These are phyloP conservation scores for Mugil cephalus DNA, from an alignment of 2,113 vertebrate genomes.

Conservation along the genomic window DNA sequence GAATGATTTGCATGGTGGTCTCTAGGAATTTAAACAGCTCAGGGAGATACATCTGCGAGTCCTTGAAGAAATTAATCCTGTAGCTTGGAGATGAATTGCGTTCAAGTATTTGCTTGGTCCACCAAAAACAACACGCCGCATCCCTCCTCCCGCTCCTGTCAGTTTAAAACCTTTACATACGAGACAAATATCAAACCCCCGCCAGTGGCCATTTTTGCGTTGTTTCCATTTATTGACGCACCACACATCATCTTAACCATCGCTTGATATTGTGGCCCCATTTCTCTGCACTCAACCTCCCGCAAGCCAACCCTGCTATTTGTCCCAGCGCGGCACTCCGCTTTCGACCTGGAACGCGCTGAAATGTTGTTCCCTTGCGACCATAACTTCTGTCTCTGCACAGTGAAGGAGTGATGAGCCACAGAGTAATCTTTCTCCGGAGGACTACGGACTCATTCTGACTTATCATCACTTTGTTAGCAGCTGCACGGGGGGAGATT, in stretches of 20 bases:
- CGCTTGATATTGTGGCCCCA: not conserved
- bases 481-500: constrained; percentile 35
- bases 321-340: constrained; percentile 21
- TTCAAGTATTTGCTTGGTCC: constrained; percentile 34
- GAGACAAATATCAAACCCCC: not conserved
- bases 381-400: constrained; percentile 44
- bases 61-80: constrained; percentile 49
- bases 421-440: constrained; percentile 61
- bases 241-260: not conserved
- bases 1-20: constrained; percentile 53
- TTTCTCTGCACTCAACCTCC: constrained; percentile 28
- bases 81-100: constrained; percentile 40
- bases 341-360: constrained; percentile 52
- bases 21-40: constrained; percentile 46
- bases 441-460: constrained; percentile 56
- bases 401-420: constrained; percentile 47
- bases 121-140: constrained; percentile 37
- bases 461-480: constrained; percentile 68
- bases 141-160: constrained; percentile 37
- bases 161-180: constrained; percentile 11
- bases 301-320: constrained; percentile 21
- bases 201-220: not conserved
- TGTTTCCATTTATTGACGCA: constrained; percentile 29
- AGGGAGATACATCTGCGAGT: constrained; percentile 54
- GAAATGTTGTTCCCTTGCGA: constrained; percentile 54